Conservation (phyloP, 2,113 vertebrate species). For the Isichthys henryi region DNA sequence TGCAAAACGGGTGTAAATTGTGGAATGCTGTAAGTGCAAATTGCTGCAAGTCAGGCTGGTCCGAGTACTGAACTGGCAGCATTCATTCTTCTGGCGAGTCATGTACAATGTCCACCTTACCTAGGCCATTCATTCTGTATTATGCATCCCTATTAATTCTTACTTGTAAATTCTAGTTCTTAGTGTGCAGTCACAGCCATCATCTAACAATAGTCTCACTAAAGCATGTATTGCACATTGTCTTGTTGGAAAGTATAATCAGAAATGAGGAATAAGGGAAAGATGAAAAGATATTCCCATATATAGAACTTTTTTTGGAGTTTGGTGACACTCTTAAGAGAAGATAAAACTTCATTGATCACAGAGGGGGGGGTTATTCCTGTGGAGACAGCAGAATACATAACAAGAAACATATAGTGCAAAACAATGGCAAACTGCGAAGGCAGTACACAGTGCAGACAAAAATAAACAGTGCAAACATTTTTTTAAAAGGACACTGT, state of each 20-base stretch:
- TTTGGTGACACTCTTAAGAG: background rate
- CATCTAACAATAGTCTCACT: background rate
- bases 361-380: background rate
- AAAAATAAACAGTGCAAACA: background rate
- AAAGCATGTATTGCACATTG: background rate
- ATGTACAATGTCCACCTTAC: background rate
- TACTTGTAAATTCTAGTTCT: background rate
- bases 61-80: background rate
- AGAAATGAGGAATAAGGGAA: background rate
- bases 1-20: conserved; percentile 11
- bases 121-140: background rate
- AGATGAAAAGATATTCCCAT: background rate
- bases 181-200: background rate
- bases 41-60: background rate
- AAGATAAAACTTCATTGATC: background rate
- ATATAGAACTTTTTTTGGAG: background rate
- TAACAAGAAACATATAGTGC: background rate
- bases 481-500: background rate
- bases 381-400: background rate
- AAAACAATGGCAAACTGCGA: background rate
- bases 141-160: background rate
- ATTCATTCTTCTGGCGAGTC: background rate
- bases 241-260: background rate
- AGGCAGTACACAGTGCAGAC: background rate
- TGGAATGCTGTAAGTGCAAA: background rate